These are phyloP conservation scores for Campoplex capitator DNA, from an alignment of 2,888 invertebrate species.

Conservation along the genomic window DNA sequence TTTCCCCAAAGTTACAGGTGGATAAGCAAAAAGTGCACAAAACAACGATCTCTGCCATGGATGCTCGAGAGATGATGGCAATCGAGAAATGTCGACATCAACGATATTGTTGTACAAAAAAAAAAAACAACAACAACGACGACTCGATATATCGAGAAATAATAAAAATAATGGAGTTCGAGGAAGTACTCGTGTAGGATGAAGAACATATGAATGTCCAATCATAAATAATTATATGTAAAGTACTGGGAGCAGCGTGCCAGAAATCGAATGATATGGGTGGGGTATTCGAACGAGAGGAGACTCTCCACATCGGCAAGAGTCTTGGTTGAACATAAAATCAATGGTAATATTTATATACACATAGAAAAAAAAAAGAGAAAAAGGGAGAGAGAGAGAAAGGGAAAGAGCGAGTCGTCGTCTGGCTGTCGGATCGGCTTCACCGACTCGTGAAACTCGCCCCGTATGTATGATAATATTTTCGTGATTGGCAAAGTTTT, in stretches of 20 bases:
- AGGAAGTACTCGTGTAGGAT: neutral
- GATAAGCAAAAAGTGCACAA: neutral
- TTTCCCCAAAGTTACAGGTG: neutral
- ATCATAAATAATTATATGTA: constrained; percentile 54
- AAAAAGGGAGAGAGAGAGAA: constrained; percentile 15
- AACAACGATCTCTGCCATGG: neutral
- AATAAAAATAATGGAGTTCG: constrained; percentile 10
- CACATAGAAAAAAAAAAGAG: constrained; percentile 26
- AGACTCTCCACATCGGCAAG: constrained; percentile 31
- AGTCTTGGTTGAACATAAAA: constrained; percentile 50
- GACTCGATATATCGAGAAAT: neutral
- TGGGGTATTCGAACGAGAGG: constrained; percentile 20
- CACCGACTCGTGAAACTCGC: constrained; percentile 66
- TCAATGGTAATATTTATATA: constrained; percentile 43
- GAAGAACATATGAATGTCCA: constrained; percentile 37
- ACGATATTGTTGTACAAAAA: neutral
- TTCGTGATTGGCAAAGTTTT: constrained; percentile 67
- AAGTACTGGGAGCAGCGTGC: constrained; percentile 39
- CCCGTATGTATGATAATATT: constrained; percentile 68
- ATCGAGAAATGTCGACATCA: constrained; percentile 9
- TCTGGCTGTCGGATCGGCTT: constrained; percentile 54
- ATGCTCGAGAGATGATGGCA: constrained; percentile 8
- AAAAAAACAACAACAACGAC: neutral
- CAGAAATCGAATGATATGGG: constrained; percentile 49
- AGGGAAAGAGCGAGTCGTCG: constrained; percentile 8